Percentiles rank a stretch among this genome's conserved stretches.
Conservation (phyloP, 1,140 invertebrate species). For the Araneus ventricosus region DNA sequence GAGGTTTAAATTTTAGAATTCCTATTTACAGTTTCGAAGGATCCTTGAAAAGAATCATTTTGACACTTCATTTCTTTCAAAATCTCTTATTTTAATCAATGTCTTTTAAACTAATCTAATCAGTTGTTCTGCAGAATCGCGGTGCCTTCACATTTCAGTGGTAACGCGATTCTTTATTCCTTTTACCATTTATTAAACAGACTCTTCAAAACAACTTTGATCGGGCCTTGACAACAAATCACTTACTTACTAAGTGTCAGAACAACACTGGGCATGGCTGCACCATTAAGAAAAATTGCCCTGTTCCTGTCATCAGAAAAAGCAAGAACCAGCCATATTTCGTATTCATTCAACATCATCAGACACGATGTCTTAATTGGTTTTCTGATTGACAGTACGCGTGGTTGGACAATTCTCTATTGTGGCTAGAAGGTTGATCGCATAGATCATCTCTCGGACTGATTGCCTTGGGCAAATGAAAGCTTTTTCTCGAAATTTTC, state of each 20-base stretch:
- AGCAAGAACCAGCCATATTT: not conserved
- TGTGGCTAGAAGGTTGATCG: not conserved
- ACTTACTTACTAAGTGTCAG: not conserved
- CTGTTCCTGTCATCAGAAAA: not conserved
- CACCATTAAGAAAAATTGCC: not conserved
- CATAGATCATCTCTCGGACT: not conserved
- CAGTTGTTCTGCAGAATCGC: no score
- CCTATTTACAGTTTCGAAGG: no score
- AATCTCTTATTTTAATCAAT: no score
- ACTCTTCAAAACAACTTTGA: no score
- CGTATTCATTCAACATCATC: not conserved
- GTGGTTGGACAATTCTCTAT: not conserved
- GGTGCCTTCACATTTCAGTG: no score
- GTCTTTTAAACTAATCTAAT: no score
- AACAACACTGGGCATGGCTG: not conserved
- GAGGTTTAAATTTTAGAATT: no score
- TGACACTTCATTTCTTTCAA: no score
- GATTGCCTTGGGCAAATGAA: constrained; percentile 13
- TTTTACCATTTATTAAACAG: no score
- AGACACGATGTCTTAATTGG: constrained; percentile 7
- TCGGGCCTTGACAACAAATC: no score
- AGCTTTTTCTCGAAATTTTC: constrained; percentile 12
- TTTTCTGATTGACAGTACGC: constrained; percentile 15
- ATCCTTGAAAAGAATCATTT: no score
- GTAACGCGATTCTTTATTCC: no score